Conservation (phyloP, 2,113 vertebrate species). For the Sebastes fasciatus region DNA sequence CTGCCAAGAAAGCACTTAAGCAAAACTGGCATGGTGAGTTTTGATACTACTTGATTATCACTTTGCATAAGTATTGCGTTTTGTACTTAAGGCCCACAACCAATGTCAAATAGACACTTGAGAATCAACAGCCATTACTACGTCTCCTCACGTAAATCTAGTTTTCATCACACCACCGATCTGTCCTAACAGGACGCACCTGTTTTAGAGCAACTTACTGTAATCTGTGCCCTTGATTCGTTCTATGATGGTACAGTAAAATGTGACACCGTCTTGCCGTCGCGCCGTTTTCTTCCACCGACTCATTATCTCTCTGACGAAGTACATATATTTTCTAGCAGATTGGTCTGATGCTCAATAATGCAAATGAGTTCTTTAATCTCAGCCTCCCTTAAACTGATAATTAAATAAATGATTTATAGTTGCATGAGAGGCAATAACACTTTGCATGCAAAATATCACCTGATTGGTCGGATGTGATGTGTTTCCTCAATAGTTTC, state of each 20-base stretch:
- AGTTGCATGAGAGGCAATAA: slow-evolving; percentile 42
- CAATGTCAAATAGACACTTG: slow-evolving; percentile 74
- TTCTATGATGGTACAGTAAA: slow-evolving; percentile 59
- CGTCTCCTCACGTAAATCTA: slow-evolving; percentile 60
- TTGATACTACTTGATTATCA: slow-evolving; percentile 72
- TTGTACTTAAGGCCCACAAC: slow-evolving; percentile 61
- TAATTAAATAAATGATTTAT: slow-evolving; percentile 71
- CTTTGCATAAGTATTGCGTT: slow-evolving; percentile 69
- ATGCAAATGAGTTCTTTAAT: slow-evolving; percentile 75
- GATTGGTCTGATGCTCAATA: slow-evolving; percentile 67
- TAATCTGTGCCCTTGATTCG: slow-evolving; percentile 50
- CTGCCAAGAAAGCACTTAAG: slow-evolving; percentile 81
- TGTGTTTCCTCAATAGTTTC: slow-evolving; percentile 46
- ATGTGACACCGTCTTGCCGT: slow-evolving; percentile 49
- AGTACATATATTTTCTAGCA: slow-evolving; percentile 61
- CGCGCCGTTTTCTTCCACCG: slow-evolving; percentile 47
- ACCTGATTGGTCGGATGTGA: slow-evolving; percentile 44
- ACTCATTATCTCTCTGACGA: slow-evolving; percentile 63
- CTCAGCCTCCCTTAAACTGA: slow-evolving; percentile 57
- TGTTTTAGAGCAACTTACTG: slow-evolving; percentile 44
- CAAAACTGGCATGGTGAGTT: slow-evolving; percentile 70
- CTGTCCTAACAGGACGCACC: slow-evolving; percentile 42
- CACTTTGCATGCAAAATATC: slow-evolving; percentile 55
- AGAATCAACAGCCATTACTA: slow-evolving; percentile 67
- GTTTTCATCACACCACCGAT: slow-evolving; percentile 56